Conservation (phyloP, 2,797 vertebrate species). For the Myotis vivesi region DNA sequence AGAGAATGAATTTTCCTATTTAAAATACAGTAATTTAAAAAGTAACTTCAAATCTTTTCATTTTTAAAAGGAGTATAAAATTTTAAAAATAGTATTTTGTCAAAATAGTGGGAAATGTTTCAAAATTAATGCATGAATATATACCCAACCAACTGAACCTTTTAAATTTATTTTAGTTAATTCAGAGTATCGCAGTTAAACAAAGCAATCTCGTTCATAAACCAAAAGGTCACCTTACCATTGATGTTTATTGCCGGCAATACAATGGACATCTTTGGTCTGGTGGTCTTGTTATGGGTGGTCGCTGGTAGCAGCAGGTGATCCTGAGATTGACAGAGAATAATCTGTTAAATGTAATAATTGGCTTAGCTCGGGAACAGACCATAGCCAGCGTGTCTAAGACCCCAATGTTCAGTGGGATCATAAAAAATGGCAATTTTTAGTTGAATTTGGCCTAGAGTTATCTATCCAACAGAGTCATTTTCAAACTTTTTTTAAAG, state of each 20-base stretch:
- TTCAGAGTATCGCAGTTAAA: background rate
- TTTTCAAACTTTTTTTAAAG: background rate
- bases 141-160: background rate
- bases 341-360: conserved; percentile 54
- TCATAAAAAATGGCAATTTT: background rate
- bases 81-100: conserved; percentile 3
- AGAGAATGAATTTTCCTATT: background rate
- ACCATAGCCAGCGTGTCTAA: conserved; percentile 19
- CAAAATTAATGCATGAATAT: background rate
- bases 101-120: conserved; percentile 17
- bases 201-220: background rate
- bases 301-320: conserved; percentile 97
- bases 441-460: background rate
- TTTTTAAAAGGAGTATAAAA: background rate
- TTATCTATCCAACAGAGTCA: background rate
- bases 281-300: conserved; percentile 95
- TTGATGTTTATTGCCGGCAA: conserved; percentile 96
- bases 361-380: background rate
- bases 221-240: conserved; percentile 86
- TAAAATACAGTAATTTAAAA: background rate
- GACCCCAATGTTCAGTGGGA: background rate
- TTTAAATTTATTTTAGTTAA: background rate
- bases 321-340: conserved; percentile 89
- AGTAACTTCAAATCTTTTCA: background rate
- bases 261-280: conserved; percentile 97